These are phyloP conservation scores for Oscheius sp. DNA, from an alignment of 1,140 invertebrate genomes.

Conservation along the genomic window DNA sequence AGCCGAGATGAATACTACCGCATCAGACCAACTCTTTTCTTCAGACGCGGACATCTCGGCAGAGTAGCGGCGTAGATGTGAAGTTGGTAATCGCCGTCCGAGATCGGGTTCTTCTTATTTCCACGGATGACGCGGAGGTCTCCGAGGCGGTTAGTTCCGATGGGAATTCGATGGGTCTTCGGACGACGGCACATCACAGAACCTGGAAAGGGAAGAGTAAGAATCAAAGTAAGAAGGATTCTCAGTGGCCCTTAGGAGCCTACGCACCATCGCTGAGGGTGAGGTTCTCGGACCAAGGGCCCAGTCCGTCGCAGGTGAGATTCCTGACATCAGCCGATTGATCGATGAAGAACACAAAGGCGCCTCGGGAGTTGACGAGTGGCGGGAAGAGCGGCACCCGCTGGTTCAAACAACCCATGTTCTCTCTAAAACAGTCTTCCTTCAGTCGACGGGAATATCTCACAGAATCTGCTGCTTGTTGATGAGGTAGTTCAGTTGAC, in stretches of 20 bases:
- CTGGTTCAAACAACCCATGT: conserved; percentile 9
- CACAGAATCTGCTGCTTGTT: conserved; percentile 20
- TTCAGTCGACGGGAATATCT: not conserved
- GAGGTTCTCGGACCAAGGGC: conserved; percentile 24
- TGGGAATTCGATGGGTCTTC: not conserved
- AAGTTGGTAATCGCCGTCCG: conserved; percentile 19
- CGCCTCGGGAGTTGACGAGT: not conserved
- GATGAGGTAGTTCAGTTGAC: conserved; percentile 20
- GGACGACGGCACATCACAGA: not conserved
- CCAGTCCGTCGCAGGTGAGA: conserved; percentile 31
- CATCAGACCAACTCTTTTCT: not conserved
- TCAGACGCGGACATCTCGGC: conserved; percentile 29
- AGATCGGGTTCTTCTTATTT: not conserved
- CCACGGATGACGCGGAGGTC: conserved; percentile 2
- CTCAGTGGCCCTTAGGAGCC: not conserved
- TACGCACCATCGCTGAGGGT: conserved; percentile 16
- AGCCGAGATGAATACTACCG: not conserved
- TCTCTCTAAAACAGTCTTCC: conserved; percentile 14
- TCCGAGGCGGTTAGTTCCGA: not conserved
- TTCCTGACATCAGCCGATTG: conserved; percentile 14
- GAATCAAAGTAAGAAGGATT: not conserved
- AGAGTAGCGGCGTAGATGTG: conserved; percentile 24
- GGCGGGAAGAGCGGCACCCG: conserved; percentile 22
- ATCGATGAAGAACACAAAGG: conserved; percentile 24
- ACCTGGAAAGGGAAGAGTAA: not conserved